phyloP scores from a whole-genome alignment of 1,140 invertebrate species.

The Macrosteles quadrilineatus region DNA sequence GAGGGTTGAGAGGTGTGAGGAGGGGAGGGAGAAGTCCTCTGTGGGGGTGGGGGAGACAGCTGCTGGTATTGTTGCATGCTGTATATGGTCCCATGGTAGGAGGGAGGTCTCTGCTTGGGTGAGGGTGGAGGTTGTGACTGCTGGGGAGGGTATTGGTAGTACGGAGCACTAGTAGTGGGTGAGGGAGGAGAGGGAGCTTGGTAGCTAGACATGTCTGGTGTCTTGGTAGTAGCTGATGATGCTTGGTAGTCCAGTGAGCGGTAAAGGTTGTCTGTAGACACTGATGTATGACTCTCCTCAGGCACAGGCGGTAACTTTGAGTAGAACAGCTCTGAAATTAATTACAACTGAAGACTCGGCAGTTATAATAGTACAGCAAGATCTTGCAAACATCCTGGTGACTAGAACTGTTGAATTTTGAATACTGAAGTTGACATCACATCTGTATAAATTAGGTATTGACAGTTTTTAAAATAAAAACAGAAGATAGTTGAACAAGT shows the following conservation, averaged over 20 bases:
- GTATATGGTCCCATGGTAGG: conserved; percentile 6
- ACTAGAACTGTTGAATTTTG: too few species aligned
- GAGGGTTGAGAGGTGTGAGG: not conserved
- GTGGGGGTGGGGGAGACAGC: conserved; percentile 28
- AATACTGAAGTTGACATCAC: too few species aligned
- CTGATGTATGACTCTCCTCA: conserved; percentile 54
- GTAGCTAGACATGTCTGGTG: conserved; percentile 1
- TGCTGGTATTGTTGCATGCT: conserved; percentile 26
- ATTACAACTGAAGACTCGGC: conserved; percentile 2
- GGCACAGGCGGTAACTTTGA: conserved; percentile 64
- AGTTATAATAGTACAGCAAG: too few species aligned
- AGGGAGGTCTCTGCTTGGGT: not conserved
- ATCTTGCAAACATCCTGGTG: too few species aligned
- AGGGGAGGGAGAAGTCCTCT: conserved; percentile 15
- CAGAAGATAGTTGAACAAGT: too few species aligned
- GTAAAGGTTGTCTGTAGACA: conserved; percentile 25
- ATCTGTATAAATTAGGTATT: too few species aligned
- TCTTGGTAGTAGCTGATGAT: not conserved
- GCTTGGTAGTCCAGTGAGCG: not conserved
- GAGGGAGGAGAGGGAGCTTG: conserved; percentile 8
- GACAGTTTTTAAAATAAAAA: too few species aligned
- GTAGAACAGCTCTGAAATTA: conserved; percentile 57
- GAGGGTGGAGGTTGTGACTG: not conserved
- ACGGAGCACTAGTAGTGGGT: conserved; percentile 25
- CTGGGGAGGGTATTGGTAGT: not conserved